Conservation (phyloP, 1,140 invertebrate species). For the Kradibia gibbosae region DNA sequence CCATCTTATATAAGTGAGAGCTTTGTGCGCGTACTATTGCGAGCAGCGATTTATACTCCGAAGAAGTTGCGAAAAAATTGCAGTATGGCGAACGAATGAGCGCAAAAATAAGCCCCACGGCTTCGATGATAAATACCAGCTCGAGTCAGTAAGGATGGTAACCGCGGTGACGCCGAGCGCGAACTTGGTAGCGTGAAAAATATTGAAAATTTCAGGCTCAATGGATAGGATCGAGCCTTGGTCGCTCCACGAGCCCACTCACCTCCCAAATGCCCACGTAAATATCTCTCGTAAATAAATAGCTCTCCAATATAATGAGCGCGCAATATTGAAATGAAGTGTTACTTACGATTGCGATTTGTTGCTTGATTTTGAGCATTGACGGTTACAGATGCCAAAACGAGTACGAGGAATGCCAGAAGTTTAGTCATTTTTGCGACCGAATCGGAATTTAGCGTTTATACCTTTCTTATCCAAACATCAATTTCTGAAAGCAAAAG, state of each 20-base stretch:
- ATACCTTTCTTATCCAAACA: constrained; percentile 52
- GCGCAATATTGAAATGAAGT: background rate
- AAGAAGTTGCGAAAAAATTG: no score
- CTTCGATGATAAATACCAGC: no score
- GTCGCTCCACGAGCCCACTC: background rate
- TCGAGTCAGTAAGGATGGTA: no score
- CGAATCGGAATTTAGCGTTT: constrained; percentile 50
- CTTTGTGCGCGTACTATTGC: no score
- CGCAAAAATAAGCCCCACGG: no score
- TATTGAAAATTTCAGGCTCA: background rate
- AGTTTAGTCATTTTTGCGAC: constrained; percentile 62
- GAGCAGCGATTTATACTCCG: no score
- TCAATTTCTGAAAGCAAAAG: constrained; percentile 43
- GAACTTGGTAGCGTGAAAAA: no score
- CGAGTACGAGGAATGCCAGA: constrained; percentile 60
- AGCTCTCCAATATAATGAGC: background rate
- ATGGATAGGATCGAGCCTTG: background rate
- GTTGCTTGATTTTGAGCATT: constrained; percentile 59
- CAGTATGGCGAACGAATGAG: no score
- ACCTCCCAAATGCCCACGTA: background rate
- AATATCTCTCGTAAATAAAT: background rate
- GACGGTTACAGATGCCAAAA: constrained; percentile 59
- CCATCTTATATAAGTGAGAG: no score
- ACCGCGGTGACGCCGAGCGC: no score
- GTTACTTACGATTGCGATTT: constrained; percentile 61